phyloP scores from a whole-genome alignment of 2,797 vertebrate species.

The Sardinella longiceps region DNA sequence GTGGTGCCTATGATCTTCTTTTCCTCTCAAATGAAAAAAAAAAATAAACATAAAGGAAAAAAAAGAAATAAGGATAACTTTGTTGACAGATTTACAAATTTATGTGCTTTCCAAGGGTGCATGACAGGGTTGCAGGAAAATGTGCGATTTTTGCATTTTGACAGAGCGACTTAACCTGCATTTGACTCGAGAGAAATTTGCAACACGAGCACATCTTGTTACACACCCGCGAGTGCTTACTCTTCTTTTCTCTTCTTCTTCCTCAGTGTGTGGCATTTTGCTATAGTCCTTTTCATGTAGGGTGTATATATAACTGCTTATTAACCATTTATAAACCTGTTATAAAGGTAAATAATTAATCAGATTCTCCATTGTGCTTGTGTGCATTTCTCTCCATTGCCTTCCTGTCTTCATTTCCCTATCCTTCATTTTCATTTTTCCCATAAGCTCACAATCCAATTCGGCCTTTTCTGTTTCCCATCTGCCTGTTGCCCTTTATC shows the following conservation, averaged over 20 bases:
- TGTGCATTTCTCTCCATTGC: neutral
- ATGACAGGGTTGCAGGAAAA: neutral
- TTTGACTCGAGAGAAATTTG: neutral
- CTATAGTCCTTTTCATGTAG: neutral
- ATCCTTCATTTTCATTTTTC: constrained; percentile 25
- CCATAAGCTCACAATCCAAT: neutral
- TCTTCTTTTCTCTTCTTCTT: neutral
- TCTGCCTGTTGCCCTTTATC: neutral
- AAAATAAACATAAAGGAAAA: neutral
- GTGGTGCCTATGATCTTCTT: neutral
- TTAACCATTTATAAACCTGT: neutral
- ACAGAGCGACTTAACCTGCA: constrained; percentile 14
- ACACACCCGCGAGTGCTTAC: neutral
- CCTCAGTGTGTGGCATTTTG: neutral
- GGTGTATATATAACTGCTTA: neutral
- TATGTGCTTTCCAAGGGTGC: neutral
- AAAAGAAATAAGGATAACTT: neutral
- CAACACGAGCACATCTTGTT: neutral
- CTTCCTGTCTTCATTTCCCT: neutral
- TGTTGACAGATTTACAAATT: constrained; percentile 8
- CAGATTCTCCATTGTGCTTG: neutral
- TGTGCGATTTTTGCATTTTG: neutral
- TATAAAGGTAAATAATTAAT: neutral
- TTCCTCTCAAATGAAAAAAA: neutral
- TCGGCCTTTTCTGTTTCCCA: neutral